These are phyloP conservation scores for Osmerus eperlanus DNA, from an alignment of 2,113 vertebrate species.

Conservation along the genomic window DNA sequence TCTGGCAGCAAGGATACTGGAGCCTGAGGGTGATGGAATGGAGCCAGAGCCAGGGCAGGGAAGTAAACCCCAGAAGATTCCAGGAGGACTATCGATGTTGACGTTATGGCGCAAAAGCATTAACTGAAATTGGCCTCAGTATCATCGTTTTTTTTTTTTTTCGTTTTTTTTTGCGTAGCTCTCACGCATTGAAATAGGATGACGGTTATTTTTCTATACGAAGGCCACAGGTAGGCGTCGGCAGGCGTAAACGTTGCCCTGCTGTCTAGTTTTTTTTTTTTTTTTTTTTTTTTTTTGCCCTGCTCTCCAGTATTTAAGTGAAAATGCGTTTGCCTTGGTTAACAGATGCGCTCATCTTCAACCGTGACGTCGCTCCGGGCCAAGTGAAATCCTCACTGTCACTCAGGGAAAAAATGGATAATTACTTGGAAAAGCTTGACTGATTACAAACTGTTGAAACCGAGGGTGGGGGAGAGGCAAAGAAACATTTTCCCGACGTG, in stretches of 20 bases:
- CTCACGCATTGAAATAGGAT: neutral
- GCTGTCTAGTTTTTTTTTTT: slow-evolving; percentile 20
- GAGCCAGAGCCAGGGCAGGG: slow-evolving; percentile 21
- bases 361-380: slow-evolving; percentile 74
- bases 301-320: slow-evolving; percentile 27
- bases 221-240: slow-evolving; percentile 51
- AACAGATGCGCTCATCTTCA: slow-evolving; percentile 63
- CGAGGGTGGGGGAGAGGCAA: slow-evolving; percentile 2
- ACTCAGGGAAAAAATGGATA: slow-evolving; percentile 47
- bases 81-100: slow-evolving; percentile 1
- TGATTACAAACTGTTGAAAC: slow-evolving; percentile 8
- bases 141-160: slow-evolving; percentile 3
- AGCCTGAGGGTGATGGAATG: slow-evolving; percentile 38
- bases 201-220: neutral
- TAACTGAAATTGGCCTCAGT: neutral
- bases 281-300: slow-evolving; percentile 14
- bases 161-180: neutral
- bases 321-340: slow-evolving; percentile 54
- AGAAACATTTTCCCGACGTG: slow-evolving; percentile 23
- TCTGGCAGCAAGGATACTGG: slow-evolving; percentile 26
- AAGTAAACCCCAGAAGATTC: slow-evolving; percentile 11
- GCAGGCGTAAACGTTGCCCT: slow-evolving; percentile 15
- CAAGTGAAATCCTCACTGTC: slow-evolving; percentile 67
- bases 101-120: neutral
- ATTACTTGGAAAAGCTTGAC: slow-evolving; percentile 39